phyloP scores from a whole-genome alignment of 2,113 vertebrate genomes.

The Ornithorhynchus anatinus region DNA sequence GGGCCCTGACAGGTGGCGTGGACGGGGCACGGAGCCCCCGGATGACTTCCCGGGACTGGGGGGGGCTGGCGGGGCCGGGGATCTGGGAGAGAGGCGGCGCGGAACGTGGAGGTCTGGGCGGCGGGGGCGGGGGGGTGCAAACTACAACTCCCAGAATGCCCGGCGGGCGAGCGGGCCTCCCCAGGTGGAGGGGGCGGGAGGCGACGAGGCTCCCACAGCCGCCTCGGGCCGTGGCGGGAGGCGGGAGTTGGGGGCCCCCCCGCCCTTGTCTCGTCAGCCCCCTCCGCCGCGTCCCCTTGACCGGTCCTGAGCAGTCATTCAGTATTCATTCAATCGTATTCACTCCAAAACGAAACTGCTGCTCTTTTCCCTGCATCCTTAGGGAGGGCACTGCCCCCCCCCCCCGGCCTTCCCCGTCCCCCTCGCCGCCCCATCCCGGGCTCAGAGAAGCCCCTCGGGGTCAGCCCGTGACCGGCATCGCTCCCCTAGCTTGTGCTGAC shows the following conservation, averaged over 20 bases:
- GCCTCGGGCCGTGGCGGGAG: background rate
- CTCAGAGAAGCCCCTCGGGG: too few relatives aligned
- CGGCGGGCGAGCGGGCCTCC: background rate
- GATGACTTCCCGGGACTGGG: too few relatives aligned
- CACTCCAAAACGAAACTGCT: background rate
- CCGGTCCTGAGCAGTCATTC: too few relatives aligned
- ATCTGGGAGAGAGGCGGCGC: background rate
- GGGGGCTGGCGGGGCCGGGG: background rate
- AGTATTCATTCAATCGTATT: too few relatives aligned
- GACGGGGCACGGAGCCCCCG: fast-evolving
- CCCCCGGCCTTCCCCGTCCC: background rate
- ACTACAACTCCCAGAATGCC: conserved; percentile 28
- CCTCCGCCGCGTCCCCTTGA: too few relatives aligned
- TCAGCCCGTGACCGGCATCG: too few relatives aligned
- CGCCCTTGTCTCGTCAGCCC: too few relatives aligned
- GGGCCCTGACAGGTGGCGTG: background rate
- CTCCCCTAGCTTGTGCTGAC: too few relatives aligned
- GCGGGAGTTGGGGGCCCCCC: background rate
- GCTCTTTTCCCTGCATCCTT: background rate
- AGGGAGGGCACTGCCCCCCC: background rate
- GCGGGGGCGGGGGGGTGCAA: fast-evolving
- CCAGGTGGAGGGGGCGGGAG: background rate
- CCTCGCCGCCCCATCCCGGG: background rate
- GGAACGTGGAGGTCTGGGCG: fast-evolving
- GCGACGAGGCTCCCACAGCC: too few relatives aligned